phyloP scores from a whole-genome alignment of 1,140 invertebrate species.

The Eumaeus atala region DNA sequence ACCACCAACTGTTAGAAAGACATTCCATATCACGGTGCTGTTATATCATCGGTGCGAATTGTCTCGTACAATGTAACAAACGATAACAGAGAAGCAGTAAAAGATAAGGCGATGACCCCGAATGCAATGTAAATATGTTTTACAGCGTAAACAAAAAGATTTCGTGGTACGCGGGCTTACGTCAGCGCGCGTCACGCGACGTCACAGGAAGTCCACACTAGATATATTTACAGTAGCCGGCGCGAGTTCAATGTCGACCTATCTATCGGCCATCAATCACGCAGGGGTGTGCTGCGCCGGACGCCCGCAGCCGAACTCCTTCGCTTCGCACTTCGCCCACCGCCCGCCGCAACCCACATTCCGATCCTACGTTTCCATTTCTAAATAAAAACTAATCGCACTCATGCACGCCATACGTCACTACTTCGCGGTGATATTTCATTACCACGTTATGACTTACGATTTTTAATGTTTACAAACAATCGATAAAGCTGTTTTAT shows the following conservation, averaged over 20 bases:
- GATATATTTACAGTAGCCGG: constrained; percentile 57
- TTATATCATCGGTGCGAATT: neutral
- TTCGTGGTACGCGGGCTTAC: constrained; percentile 50
- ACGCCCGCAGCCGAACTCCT: constrained; percentile 11
- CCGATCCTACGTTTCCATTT: constrained; percentile 19
- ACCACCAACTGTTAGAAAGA: too few relatives aligned
- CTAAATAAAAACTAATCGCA: constrained; percentile 37
- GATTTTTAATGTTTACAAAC: constrained; percentile 16
- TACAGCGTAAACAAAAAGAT: constrained; percentile 69
- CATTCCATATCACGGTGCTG: neutral
- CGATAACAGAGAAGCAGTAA: constrained; percentile 50
- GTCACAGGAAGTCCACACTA: constrained; percentile 59
- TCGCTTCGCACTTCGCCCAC: constrained; percentile 7
- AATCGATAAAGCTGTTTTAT: constrained; percentile 13
- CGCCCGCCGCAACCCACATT: constrained; percentile 19
- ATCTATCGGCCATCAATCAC: constrained; percentile 70
- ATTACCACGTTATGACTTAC: constrained; percentile 4
- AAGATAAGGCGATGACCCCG: constrained; percentile 61
- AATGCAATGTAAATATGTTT: constrained; percentile 63
- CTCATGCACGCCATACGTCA: too few relatives aligned
- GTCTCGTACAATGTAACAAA: constrained; percentile 17
- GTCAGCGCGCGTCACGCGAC: constrained; percentile 63
- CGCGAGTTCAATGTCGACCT: constrained; percentile 66
- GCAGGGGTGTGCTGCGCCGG: neutral
- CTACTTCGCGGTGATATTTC: constrained; percentile 5